Conservation (phyloP, 2,113 vertebrate species). For the Empidonax alnorum region DNA sequence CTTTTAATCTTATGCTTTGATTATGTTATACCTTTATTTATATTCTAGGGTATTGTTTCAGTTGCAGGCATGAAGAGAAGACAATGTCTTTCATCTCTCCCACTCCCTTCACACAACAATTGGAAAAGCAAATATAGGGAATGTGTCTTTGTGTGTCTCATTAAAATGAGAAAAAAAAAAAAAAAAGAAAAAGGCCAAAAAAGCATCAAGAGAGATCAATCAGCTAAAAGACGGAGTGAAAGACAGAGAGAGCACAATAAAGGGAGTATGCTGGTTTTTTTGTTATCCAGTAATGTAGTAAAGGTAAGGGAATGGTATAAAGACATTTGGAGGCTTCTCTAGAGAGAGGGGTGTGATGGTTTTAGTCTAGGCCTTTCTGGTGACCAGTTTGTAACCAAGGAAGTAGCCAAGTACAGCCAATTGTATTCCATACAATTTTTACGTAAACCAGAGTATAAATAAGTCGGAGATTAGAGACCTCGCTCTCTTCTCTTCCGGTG, state of each 20-base stretch:
- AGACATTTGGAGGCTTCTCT: neutral
- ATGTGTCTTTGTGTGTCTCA: neutral
- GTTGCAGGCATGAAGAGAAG: neutral
- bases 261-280: neutral
- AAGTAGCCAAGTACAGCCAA: no score
- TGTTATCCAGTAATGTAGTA: neutral
- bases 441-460: no score
- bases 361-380: no score
- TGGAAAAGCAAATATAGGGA: neutral
- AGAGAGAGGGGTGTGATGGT: neutral
- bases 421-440: no score
- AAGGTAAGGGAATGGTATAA: neutral
- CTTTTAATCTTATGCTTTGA: constrained; percentile 51
- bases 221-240: neutral
- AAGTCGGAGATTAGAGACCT: no score
- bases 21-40: constrained; percentile 36
- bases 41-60: neutral
- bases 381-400: no score
- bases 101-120: neutral
- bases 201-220: neutral
- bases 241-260: neutral
- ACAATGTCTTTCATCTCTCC: neutral
- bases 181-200: neutral
- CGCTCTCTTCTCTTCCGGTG: no score
- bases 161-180: neutral